Base-by-base conservation (phyloP, 2,888 invertebrate genomes). In the Pollenia griseotomentosa region DNA sequence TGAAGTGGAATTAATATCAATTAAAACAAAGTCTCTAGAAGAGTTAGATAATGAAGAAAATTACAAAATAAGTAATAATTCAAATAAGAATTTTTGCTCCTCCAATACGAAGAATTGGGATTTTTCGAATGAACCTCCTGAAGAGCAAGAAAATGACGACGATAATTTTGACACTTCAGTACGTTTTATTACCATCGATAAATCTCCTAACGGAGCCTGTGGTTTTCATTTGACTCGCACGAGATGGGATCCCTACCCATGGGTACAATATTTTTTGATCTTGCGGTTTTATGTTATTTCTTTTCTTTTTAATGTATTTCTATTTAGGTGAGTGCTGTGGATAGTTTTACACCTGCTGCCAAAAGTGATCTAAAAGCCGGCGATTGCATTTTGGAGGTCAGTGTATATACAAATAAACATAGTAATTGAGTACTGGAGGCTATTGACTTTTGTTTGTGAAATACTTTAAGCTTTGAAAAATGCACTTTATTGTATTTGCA, bases 161-260 rank as follows among this genome's bases (percentile, higher is more conserved):
- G 91, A 91, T 87, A 91, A 92, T 87, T 91, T 89, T 77, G 90
- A 90, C 81, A 91, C 92, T 10, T 88, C 90, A 5, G 91, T 93
- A 23, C 92, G 93, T 59, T 86, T 92, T 48, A 90, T 97, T 10
- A 94, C 95, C 88, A 94, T 96, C 3, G 95, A 95, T 6, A 95
- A 95, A 90, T 94, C 95, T 61, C 94, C 95, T 73, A 90, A 89
- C 33, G 95, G 94, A 79, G 95, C 95, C 2, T 95, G 96, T 59
- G 97, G 97, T 0, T 97, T 97, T 92, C 95, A 96, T 86, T 93
- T 97, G 55, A 96, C 96, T 0, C 95, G 96, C 89, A 96, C 96
- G 8, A 95, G 96, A 85, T 97, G 96, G 96, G 97, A 97, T 93
- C 97, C 97, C 0, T 97, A 97, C 93, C 97, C 97, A 33, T 97